phyloP scores from a whole-genome alignment of 2,888 invertebrate species.

The Drosophila meridionalis region DNA sequence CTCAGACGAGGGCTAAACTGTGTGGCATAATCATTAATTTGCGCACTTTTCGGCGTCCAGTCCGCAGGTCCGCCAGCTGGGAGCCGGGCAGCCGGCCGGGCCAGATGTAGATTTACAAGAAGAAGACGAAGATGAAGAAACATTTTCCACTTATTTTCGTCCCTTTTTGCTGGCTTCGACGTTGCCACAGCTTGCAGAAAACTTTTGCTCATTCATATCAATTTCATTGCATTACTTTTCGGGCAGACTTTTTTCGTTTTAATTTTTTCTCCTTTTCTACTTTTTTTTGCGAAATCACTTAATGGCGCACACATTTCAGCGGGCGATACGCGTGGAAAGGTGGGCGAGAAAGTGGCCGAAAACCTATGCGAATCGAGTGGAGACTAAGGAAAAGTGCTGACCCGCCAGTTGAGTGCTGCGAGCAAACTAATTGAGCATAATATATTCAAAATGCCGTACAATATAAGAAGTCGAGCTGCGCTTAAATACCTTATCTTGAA shows the following conservation, averaged over 20 bases:
- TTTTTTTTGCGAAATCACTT: slow-evolving; percentile 64
- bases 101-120: slow-evolving; percentile 20
- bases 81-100: slow-evolving; percentile 56
- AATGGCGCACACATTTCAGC: slow-evolving; percentile 50
- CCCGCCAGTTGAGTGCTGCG: slow-evolving; percentile 22
- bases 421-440: slow-evolving; percentile 48
- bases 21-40: slow-evolving; percentile 73
- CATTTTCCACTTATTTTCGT: slow-evolving; percentile 47
- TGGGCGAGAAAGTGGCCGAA: slow-evolving; percentile 1
- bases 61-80: slow-evolving; percentile 49
- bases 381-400: slow-evolving; percentile 59
- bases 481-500: background rate
- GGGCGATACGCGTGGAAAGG: background rate
- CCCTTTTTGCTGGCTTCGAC: slow-evolving; percentile 17
- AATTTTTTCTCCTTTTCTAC: slow-evolving; percentile 16
- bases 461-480: background rate
- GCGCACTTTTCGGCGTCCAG: slow-evolving; percentile 48
- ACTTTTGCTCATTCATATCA: slow-evolving; percentile 73
- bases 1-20: slow-evolving; percentile 31
- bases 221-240: slow-evolving; percentile 66
- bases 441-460: slow-evolving; percentile 39
- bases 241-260: slow-evolving; percentile 20
- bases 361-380: slow-evolving; percentile 49
- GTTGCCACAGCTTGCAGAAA: slow-evolving; percentile 63
- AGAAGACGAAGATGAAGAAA: slow-evolving; percentile 1